Percentiles rank a stretch among this genome's conserved stretches.
phyloP scores from a whole-genome alignment of 2,888 invertebrate genomes.

The Eumerus sabulonum region DNA sequence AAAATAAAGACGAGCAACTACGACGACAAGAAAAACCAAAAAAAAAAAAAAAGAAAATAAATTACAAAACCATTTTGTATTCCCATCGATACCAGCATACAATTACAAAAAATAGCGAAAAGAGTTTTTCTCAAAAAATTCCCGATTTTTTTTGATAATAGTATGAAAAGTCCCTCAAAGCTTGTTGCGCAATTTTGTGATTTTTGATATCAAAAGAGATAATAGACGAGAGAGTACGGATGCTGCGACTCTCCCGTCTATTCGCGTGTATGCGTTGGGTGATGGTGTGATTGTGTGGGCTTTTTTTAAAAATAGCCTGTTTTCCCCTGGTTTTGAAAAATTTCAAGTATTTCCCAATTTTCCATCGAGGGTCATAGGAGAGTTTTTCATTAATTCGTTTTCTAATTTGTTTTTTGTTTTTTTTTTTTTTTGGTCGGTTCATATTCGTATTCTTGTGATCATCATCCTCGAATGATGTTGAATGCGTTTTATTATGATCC shows the following conservation, averaged over 20 bases:
- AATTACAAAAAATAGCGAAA: constrained; percentile 40
- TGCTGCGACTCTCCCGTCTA: not conserved
- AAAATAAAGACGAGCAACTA: constrained; percentile 22
- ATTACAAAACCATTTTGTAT: constrained; percentile 33
- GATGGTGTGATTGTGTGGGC: constrained; percentile 50
- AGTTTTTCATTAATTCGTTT: constrained; percentile 14
- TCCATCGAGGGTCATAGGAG: constrained; percentile 68
- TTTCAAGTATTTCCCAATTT: constrained; percentile 65
- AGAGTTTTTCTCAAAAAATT: constrained; percentile 34
- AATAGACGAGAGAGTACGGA: constrained; percentile 21
- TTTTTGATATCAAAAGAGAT: constrained; percentile 13
- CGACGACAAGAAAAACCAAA: too few relatives aligned
- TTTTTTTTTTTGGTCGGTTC: constrained; percentile 15
- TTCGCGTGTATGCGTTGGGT: constrained; percentile 23
- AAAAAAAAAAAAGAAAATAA: too few relatives aligned
- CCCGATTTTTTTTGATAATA: constrained; percentile 41
- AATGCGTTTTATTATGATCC: constrained; percentile 56
- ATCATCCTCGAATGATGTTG: constrained; percentile 16
- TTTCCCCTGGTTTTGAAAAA: constrained; percentile 62
- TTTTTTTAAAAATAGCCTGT: constrained; percentile 60
- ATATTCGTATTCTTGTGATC: too few relatives aligned
- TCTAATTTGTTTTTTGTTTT: too few relatives aligned
- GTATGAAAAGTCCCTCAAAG: constrained; percentile 42
- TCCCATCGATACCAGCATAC: constrained; percentile 39
- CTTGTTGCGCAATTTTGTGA: constrained; percentile 52